Conservation (phyloP, 2,888 invertebrate species). For the Ditula angustiorana region DNA sequence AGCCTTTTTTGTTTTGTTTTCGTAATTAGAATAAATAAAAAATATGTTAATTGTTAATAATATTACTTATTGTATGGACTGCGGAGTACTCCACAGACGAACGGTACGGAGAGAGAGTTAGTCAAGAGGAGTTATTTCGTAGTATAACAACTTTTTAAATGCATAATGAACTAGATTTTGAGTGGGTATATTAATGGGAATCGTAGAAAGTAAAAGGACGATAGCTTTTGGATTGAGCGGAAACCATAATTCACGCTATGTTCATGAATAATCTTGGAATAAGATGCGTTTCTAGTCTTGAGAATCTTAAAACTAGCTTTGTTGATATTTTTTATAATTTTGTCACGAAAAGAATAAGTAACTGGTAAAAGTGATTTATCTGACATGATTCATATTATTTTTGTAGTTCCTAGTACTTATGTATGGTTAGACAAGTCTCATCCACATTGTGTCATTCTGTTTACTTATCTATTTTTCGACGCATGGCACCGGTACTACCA, state of each 20-base stretch:
- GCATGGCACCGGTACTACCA: too few species aligned
- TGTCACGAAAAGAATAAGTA: slow-evolving; percentile 1
- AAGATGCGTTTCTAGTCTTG: background rate
- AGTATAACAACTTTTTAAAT: background rate
- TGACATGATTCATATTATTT: background rate
- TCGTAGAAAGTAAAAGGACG: background rate
- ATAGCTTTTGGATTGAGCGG: background rate
- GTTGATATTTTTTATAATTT: background rate
- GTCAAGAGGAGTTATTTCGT: background rate
- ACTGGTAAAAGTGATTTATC: background rate
- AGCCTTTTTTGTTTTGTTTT: too few species aligned
- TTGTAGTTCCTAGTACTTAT: too few species aligned
- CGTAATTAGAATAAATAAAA: too few species aligned
- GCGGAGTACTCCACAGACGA: too few species aligned
- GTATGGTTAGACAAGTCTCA: too few species aligned
- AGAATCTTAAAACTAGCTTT: background rate
- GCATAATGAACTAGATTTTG: background rate
- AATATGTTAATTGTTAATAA: too few species aligned
- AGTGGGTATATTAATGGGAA: background rate
- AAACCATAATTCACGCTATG: background rate
- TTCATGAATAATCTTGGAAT: background rate
- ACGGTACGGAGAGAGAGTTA: background rate
- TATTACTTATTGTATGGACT: too few species aligned
- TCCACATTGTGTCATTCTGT: too few species aligned
- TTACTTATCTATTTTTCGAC: too few species aligned